These are phyloP conservation scores for Chloebia gouldiae DNA, from an alignment of 2,113 vertebrate species.

Conservation along the genomic window DNA sequence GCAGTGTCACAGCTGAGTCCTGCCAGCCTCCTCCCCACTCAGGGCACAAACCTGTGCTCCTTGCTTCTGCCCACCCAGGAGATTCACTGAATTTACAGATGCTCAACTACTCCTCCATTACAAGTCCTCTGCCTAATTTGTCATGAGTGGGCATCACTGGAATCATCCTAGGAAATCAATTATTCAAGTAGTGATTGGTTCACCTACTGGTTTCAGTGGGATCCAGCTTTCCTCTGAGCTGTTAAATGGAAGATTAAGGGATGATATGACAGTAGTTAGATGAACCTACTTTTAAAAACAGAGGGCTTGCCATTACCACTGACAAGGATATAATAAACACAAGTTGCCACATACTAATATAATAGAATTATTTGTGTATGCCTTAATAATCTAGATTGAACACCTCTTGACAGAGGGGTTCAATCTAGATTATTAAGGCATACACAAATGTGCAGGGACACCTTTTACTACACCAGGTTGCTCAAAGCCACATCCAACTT, in stretches of 20 bases:
- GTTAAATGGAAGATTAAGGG: background rate
- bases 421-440: too few species aligned
- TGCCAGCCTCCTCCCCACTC: background rate
- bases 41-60: background rate
- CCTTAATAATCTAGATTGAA: background rate
- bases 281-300: background rate
- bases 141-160: background rate
- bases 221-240: background rate
- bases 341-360: background rate
- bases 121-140: background rate
- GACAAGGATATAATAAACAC: background rate
- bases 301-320: background rate
- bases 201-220: background rate
- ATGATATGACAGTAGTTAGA: background rate
- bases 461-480: background rate
- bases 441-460: background rate
- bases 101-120: accelerated
- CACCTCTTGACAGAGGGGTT: too few species aligned
- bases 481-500: background rate
- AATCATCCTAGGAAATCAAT: background rate
- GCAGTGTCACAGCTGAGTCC: background rate
- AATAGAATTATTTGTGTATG: background rate
- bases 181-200: background rate
- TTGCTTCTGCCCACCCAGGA: background rate
- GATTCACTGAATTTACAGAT: background rate